These are phyloP conservation scores for Eueides isabella DNA, from an alignment of 1,140 invertebrate genomes.

Conservation along the genomic window DNA sequence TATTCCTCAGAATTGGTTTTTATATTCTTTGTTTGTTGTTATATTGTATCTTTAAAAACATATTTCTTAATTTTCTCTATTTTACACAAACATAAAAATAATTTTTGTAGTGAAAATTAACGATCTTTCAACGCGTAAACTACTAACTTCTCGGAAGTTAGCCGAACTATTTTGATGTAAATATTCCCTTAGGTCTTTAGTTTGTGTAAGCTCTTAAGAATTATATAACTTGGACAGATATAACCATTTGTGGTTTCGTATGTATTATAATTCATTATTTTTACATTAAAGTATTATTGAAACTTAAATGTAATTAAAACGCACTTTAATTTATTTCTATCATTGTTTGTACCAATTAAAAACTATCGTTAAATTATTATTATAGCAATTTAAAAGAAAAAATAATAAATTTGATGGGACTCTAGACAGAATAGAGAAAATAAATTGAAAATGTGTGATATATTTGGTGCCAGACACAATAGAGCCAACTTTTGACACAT, in stretches of 20 bases:
- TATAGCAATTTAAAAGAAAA: background rate
- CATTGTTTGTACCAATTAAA: background rate
- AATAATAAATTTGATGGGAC: background rate
- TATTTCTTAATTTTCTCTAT: too few species aligned
- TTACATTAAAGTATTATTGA: background rate
- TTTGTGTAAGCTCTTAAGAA: background rate
- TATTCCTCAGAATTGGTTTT: background rate
- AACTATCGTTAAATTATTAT: background rate
- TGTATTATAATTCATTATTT: background rate
- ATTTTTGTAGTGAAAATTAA: background rate
- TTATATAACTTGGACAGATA: background rate
- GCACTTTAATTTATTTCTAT: background rate
- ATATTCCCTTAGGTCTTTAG: background rate
- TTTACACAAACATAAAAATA: too few species aligned
- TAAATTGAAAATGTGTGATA: constrained; percentile 8
- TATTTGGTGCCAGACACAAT: constrained; percentile 11
- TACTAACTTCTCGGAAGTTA: background rate
- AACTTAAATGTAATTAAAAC: background rate
- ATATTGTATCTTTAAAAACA: too few species aligned
- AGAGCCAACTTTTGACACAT: constrained; percentile 11
- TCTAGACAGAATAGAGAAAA: background rate
- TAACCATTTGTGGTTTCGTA: background rate
- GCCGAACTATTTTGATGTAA: background rate
- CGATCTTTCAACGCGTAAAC: background rate
- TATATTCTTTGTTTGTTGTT: background rate